phyloP scores from a whole-genome alignment of 1,140 invertebrate species.

The Plutomurus gul region DNA sequence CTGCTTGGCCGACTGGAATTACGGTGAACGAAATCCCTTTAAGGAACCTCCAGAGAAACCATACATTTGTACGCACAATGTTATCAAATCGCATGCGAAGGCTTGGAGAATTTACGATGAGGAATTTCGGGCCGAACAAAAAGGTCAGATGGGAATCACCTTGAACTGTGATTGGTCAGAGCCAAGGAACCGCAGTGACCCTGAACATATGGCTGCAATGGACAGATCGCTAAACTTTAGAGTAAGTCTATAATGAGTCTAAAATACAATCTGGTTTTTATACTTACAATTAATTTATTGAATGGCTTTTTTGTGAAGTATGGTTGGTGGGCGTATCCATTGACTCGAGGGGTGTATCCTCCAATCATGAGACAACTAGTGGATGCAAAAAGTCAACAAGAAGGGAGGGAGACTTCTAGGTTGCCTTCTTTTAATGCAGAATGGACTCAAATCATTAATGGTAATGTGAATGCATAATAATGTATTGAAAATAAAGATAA shows the following conservation, averaged over 20 bases:
- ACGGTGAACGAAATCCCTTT: not conserved
- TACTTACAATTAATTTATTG: slow-evolving; percentile 60
- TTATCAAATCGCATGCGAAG: slow-evolving; percentile 44
- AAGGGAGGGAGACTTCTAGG: slow-evolving; percentile 35
- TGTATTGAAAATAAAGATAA: slow-evolving; percentile 62
- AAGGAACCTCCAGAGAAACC: not conserved
- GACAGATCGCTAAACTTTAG: slow-evolving; percentile 34
- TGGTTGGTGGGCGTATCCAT: slow-evolving; percentile 37
- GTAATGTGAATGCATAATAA: slow-evolving; percentile 55
- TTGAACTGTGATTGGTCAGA: slow-evolving; percentile 36
- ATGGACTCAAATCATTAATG: slow-evolving; percentile 30
- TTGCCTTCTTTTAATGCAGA: slow-evolving; percentile 30
- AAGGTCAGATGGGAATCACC: slow-evolving; percentile 42
- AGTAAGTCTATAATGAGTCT: not conserved
- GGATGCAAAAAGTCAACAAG: slow-evolving; percentile 35
- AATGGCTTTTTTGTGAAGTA: not conserved
- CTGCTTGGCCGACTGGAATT: not conserved
- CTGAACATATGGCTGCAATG: not conserved
- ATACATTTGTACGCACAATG: slow-evolving; percentile 21
- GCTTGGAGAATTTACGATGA: slow-evolving; percentile 41
- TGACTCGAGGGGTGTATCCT: slow-evolving; percentile 55
- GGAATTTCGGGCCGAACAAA: slow-evolving; percentile 30
- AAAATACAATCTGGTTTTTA: slow-evolving; percentile 14
- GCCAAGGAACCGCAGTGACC: slow-evolving; percentile 23
- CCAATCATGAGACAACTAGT: slow-evolving; percentile 53